A percentile compares a stretch with the other conserved stretches of the same genome.
Conservation (phyloP, 2,888 invertebrate genomes). For the Hypomecis punctinalis region DNA sequence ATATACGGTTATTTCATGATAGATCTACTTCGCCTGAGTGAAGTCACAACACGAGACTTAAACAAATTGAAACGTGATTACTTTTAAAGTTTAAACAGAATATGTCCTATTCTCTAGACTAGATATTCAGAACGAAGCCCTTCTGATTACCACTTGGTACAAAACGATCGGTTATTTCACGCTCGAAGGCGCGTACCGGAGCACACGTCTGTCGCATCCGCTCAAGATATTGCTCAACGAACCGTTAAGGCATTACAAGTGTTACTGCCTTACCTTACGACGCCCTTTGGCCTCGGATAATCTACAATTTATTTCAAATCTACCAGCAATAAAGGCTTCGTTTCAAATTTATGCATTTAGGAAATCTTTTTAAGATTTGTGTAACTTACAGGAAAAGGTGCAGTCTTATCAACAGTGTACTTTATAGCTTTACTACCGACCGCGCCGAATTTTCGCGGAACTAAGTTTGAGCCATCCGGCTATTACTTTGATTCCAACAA, state of each 20-base stretch:
- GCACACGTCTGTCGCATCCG: conserved; percentile 46
- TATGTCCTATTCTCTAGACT: neutral
- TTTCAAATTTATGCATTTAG: conserved; percentile 1
- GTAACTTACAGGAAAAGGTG: no score
- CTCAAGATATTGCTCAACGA: conserved; percentile 60
- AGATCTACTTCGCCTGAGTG: neutral
- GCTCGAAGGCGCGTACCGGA: conserved; percentile 50
- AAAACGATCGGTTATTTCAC: conserved; percentile 65
- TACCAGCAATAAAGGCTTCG: conserved; percentile 28
- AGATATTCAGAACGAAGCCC: neutral
- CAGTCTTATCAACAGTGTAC: neutral
- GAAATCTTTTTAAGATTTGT: conserved; percentile 3
- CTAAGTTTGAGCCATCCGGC: no score
- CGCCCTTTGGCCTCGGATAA: conserved; percentile 23
- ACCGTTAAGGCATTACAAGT: conserved; percentile 62
- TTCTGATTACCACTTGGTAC: conserved; percentile 56
- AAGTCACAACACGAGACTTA: no score
- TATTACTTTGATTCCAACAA: no score
- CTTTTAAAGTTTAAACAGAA: no score
- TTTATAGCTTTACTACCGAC: no score
- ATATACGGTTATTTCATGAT: neutral
- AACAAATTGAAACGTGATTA: no score
- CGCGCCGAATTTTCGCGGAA: no score
- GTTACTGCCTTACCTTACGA: conserved; percentile 51
- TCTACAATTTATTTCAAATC: conserved; percentile 14